These are phyloP conservation scores for Sycobia sp. DNA, from an alignment of 1,140 invertebrate genomes.

Conservation along the genomic window DNA sequence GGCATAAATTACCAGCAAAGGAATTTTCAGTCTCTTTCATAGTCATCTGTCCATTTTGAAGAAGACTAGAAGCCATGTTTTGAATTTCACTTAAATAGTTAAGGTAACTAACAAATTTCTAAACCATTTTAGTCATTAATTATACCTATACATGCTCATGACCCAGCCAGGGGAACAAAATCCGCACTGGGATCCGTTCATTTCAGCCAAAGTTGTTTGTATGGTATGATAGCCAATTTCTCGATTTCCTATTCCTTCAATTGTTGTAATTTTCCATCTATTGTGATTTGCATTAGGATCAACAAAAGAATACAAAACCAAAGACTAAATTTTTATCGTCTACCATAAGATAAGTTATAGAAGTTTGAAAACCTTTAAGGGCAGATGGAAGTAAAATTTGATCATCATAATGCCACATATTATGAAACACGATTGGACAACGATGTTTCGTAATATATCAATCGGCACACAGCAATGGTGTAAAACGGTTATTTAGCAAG, in stretches of 20 bases:
- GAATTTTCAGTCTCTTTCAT: constrained; percentile 76
- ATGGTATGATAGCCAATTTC: constrained; percentile 73
- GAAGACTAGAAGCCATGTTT: constrained; percentile 37
- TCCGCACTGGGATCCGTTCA: constrained; percentile 81
- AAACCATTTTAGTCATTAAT: background rate
- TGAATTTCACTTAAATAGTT: background rate
- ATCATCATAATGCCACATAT: too few relatives aligned
- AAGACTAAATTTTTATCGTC: too few relatives aligned
- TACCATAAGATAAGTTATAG: too few relatives aligned
- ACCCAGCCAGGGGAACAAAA: constrained; percentile 84
- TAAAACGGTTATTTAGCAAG: too few relatives aligned
- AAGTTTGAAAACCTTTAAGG: too few relatives aligned
- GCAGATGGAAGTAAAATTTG: too few relatives aligned
- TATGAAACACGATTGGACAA: too few relatives aligned
- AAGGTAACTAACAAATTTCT: background rate
- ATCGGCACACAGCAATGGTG: too few relatives aligned
- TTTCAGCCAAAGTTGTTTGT: constrained; percentile 70
- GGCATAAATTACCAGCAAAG: constrained; percentile 82
- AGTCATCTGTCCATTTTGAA: constrained; percentile 59
- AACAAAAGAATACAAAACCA: too few relatives aligned
- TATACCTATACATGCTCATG: constrained; percentile 81
- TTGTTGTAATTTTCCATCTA: constrained; percentile 78
- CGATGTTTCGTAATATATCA: too few relatives aligned
- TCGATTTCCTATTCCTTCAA: constrained; percentile 78
- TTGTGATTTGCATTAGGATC: too few relatives aligned